These are phyloP conservation scores for Elephas maximus DNA, from an alignment of 2,113 vertebrate genomes.

Conservation along the genomic window DNA sequence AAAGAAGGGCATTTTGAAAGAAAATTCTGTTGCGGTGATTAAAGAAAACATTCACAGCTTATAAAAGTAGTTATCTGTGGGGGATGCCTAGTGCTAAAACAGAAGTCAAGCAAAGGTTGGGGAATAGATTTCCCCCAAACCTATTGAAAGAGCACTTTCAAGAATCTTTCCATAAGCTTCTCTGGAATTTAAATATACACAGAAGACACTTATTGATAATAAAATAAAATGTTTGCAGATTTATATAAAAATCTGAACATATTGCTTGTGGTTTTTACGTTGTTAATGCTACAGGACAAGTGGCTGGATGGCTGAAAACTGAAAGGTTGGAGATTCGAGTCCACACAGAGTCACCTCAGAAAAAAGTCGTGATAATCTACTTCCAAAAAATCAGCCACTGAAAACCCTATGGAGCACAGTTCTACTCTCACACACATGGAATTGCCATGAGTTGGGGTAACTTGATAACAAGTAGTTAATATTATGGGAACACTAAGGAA, in stretches of 20 bases:
- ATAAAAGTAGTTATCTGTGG: conserved; percentile 81
- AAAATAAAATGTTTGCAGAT: neutral
- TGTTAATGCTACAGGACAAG: neutral
- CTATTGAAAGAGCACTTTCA: conserved; percentile 50
- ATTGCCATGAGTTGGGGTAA: neutral
- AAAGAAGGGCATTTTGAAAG: conserved; percentile 87
- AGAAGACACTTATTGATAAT: neutral
- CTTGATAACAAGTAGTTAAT: neutral
- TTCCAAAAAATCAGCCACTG: neutral
- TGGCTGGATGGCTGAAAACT: neutral
- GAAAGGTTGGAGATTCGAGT: neutral
- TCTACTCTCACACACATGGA: neutral
- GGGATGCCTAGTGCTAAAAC: conserved; percentile 67
- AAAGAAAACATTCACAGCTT: conserved; percentile 81
- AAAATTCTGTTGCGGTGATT: conserved; percentile 84
- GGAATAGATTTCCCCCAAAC: conserved; percentile 22
- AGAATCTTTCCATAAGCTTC: conserved; percentile 62
- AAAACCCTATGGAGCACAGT: neutral
- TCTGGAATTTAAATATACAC: neutral
- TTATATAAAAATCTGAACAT: neutral
- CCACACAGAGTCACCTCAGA: neutral
- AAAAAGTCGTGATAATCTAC: neutral
- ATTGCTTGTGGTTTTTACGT: neutral
- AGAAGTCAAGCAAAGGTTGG: conserved; percentile 38
- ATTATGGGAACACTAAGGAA: neutral